Conservation (phyloP, 1,140 invertebrate genomes). For the Tribolium madens region DNA sequence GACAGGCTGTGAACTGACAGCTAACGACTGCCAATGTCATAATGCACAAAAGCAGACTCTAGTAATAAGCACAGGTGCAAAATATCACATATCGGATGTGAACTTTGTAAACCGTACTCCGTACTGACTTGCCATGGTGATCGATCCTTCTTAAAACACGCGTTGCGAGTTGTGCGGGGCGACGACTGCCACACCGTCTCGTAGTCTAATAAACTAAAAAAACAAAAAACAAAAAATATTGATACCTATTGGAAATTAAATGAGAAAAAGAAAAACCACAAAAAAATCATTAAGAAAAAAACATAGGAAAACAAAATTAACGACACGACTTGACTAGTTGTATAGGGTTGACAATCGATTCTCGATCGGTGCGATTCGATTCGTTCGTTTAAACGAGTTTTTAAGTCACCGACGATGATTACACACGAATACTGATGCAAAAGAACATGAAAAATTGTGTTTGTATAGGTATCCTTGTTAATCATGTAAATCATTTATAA, state of each 20-base stretch:
- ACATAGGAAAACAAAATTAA: constrained; percentile 26
- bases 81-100: constrained; percentile 63
- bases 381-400: constrained; percentile 43
- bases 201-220: constrained; percentile 23
- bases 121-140: constrained; percentile 42
- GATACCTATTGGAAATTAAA: constrained; percentile 39
- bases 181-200: constrained; percentile 36
- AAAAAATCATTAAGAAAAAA: constrained; percentile 23
- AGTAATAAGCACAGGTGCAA: constrained; percentile 57
- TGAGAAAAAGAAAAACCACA: constrained; percentile 23
- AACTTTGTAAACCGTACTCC: constrained; percentile 47
- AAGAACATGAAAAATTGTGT: constrained; percentile 49
- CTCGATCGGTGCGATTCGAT: constrained; percentile 45
- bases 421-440: constrained; percentile 43
- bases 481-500: constrained; percentile 61
- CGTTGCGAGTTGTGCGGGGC: constrained; percentile 40
- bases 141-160: constrained; percentile 35
- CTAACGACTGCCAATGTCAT: constrained; percentile 65
- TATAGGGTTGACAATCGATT: constrained; percentile 43
- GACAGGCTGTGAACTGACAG: constrained; percentile 79
- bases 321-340: constrained; percentile 19
- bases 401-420: constrained; percentile 38
- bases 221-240: constrained; percentile 7
- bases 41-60: constrained; percentile 60
- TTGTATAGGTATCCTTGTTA: constrained; percentile 63